Conservation (phyloP, 2,113 vertebrate genomes). For the Dromaius novaehollandiae region DNA sequence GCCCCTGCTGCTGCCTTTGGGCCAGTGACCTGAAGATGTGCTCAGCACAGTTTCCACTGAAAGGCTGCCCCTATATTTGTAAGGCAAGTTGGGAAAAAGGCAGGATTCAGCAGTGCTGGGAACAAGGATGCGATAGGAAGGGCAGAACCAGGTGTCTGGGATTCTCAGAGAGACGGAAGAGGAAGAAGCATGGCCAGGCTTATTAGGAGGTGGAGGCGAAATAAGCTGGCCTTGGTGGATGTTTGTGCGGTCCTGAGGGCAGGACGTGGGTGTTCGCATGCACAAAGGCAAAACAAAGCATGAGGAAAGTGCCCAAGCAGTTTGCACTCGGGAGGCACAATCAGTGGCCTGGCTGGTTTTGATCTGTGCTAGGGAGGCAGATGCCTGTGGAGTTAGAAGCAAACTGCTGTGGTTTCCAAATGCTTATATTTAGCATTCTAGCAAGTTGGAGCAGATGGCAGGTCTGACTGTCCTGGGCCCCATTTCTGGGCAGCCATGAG, state of each 20-base stretch:
- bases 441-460: not conserved
- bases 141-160: not conserved
- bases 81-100: not conserved
- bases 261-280: rapidly evolving
- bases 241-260: not conserved
- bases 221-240: not conserved
- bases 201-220: not conserved
- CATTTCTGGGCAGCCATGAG: not conserved
- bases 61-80: not conserved
- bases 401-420: slow-evolving; percentile 31
- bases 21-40: not conserved
- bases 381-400: slow-evolving; percentile 1
- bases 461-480: not conserved
- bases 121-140: not conserved
- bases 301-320: rapidly evolving
- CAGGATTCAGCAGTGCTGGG: not conserved
- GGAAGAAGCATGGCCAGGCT: not conserved
- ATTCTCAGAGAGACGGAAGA: not conserved
- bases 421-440: slow-evolving; percentile 2
- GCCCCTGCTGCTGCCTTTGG: not conserved
- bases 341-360: not conserved
- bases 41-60: not conserved
- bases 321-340: not conserved
- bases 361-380: not conserved
- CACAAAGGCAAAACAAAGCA: not conserved